Conservation (phyloP, 2,797 vertebrate genomes). For the Anomalospiza imberbis region DNA sequence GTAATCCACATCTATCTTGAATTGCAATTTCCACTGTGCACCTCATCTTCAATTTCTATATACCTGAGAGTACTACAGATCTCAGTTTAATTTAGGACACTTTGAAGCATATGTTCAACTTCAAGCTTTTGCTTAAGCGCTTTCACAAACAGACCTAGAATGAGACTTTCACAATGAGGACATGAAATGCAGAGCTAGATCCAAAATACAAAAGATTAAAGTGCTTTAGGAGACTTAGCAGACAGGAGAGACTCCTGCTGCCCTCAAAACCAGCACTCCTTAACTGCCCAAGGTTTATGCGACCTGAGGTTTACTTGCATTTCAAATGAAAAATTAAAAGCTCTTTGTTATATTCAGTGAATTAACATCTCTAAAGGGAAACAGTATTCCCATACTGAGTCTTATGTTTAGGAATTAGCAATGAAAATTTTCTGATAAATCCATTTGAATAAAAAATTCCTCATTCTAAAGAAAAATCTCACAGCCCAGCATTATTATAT, state of each 20-base stretch:
- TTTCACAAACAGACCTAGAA: neutral
- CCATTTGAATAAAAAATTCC: neutral
- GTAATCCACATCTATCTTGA: neutral
- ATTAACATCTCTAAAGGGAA: neutral
- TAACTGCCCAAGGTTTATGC: neutral
- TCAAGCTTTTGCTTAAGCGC: neutral
- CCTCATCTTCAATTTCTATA: neutral
- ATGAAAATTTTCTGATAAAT: neutral
- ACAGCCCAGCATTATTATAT: neutral
- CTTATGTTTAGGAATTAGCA: neutral
- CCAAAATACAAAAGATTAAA: neutral
- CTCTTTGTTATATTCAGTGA: neutral
- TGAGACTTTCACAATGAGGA: neutral
- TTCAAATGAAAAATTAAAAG: neutral
- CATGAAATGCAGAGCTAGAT: neutral
- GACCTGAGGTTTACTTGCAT: neutral
- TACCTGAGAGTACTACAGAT: neutral
- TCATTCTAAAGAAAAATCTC: neutral
- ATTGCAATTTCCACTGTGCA: neutral
- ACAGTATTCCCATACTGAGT: neutral
- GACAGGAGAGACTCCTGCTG: neutral
- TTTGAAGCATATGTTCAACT: neutral
- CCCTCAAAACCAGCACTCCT: neutral
- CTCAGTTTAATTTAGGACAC: neutral
- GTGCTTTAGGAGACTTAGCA: neutral